A percentile compares a stretch with the other conserved stretches of the same genome.
phyloP scores from a whole-genome alignment of 2,797 vertebrate species.

The Melanogrammus aeglefinus region DNA sequence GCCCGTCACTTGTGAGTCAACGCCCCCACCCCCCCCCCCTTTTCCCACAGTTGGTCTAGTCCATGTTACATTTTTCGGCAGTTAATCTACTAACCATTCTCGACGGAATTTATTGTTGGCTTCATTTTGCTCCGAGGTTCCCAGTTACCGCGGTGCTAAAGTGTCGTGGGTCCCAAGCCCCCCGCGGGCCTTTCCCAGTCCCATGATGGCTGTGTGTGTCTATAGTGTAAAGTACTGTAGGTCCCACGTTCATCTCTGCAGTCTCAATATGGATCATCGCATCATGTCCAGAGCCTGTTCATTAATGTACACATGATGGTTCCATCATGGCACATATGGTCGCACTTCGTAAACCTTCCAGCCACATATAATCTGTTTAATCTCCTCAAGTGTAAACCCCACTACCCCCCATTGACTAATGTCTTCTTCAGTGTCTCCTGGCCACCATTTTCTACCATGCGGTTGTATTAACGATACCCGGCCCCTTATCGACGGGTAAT shows the following conservation, averaged over 20 bases:
- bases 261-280: not conserved
- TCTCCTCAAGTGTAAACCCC: not conserved
- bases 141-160: not conserved
- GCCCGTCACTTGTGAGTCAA: not conserved
- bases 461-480: not conserved
- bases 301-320: not conserved
- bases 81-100: conserved; percentile 13
- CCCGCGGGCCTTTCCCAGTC: too few species aligned
- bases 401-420: not conserved
- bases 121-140: not conserved
- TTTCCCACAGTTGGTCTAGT: not conserved
- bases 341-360: not conserved
- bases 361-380: not conserved
- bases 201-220: not conserved
- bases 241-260: not conserved
- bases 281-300: not conserved
- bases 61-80: conserved; percentile 1
- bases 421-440: not conserved
- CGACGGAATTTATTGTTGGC: not conserved
- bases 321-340: not conserved
- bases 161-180: not conserved
- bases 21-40: not conserved
- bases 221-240: not conserved
- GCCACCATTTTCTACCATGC: not conserved
- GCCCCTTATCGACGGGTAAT: conserved; percentile 21